A percentile compares a stretch with the other conserved stretches of the same genome.
These are phyloP conservation scores for Suncus etruscus DNA, from an alignment of 2,113 vertebrate species.

Conservation along the genomic window DNA sequence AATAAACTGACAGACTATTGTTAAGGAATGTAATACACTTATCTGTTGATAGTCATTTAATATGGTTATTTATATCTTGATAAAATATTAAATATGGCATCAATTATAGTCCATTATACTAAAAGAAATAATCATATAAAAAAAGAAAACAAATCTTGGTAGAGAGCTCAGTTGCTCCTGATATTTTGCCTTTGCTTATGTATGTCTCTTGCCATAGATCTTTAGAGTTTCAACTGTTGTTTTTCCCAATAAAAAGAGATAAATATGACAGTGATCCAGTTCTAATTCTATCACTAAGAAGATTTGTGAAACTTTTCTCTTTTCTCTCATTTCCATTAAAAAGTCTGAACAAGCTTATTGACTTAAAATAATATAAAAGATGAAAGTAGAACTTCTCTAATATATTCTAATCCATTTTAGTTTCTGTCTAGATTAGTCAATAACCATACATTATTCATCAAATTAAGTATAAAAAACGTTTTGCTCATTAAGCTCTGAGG, in stretches of 20 bases:
- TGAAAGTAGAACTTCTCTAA: too few relatives aligned
- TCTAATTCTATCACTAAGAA: background rate
- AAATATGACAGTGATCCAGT: background rate
- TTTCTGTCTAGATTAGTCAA: too few relatives aligned
- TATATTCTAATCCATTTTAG: too few relatives aligned
- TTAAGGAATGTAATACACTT: background rate
- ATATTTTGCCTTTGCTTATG: background rate
- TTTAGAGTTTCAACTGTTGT: background rate
- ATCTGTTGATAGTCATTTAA: background rate
- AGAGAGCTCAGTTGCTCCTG: background rate
- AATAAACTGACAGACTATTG: background rate
- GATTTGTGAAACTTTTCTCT: fast-evolving
- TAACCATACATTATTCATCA: too few relatives aligned
- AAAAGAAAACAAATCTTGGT: background rate
- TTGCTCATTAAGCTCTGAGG: background rate
- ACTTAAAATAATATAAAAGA: too few relatives aligned
- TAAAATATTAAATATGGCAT: background rate
- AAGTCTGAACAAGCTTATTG: background rate
- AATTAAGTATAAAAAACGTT: background rate
- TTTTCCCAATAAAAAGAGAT: background rate
- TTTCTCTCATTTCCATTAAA: background rate
- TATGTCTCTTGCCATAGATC: background rate
- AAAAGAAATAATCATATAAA: background rate
- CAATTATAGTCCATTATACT: background rate
- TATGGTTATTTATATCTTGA: conserved; percentile 1